phyloP scores from a whole-genome alignment of 2,888 invertebrate genomes.

The Sepioteuthis lessoniana region DNA sequence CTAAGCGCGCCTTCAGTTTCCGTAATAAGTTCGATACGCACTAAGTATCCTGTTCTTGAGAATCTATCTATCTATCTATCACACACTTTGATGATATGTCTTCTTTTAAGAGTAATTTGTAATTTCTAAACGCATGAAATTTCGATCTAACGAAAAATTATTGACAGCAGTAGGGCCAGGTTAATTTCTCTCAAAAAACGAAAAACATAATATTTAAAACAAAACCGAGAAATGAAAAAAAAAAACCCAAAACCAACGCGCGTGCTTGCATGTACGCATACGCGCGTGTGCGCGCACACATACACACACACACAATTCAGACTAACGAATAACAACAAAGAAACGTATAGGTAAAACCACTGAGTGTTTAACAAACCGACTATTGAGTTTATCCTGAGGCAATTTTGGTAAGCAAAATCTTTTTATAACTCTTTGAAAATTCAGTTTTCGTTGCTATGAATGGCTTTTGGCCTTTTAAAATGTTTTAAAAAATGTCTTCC shows the following conservation, averaged over 20 bases:
- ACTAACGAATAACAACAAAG: background rate
- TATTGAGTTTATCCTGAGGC: background rate
- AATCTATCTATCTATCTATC: too few species aligned
- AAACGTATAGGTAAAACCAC: background rate
- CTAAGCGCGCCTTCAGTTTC: too few species aligned
- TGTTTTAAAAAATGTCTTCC: background rate
- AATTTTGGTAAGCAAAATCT: background rate
- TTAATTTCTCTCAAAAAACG: too few species aligned
- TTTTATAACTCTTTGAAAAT: background rate
- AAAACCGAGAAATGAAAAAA: too few species aligned
- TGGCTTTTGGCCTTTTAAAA: conserved; percentile 11
- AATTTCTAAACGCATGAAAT: too few species aligned
- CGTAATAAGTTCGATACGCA: too few species aligned
- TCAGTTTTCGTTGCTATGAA: background rate
- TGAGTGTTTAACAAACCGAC: background rate
- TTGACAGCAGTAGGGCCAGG: too few species aligned
- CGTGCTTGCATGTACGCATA: background rate
- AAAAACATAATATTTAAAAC: background rate
- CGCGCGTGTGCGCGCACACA: background rate
- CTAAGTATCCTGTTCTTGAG: too few species aligned
- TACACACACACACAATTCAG: background rate
- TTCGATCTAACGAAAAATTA: too few species aligned
- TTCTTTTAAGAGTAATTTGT: too few species aligned
- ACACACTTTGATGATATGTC: too few species aligned
- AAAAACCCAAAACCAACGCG: too few species aligned